Conservation (phyloP, 2,113 vertebrate species). For the Paedocypris sp. region DNA sequence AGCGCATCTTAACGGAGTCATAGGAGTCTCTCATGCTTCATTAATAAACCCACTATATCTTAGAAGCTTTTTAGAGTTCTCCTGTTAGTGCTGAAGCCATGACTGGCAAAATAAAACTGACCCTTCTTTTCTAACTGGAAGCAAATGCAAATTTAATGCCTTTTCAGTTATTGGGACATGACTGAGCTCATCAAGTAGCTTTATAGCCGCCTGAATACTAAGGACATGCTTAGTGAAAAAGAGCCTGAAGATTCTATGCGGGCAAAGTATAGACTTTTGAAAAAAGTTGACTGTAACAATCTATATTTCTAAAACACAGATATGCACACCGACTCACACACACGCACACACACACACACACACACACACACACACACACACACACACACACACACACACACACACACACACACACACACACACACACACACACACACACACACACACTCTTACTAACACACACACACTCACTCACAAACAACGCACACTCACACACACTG, state of each 20-base stretch:
- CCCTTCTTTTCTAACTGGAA: background rate
- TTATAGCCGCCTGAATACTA: background rate
- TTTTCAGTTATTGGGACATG: background rate
- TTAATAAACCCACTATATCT: constrained; percentile 4
- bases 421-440: no score
- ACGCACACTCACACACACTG: no score
- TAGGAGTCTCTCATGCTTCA: background rate
- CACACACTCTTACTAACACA: no score
- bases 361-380: no score
- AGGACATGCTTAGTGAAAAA: background rate
- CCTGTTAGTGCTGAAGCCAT: constrained; percentile 8
- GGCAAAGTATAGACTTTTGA: no score
- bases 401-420: no score
- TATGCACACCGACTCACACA: no score
- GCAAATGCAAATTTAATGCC: constrained; percentile 2
- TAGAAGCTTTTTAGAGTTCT: constrained; percentile 12
- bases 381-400: no score
- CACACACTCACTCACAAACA: no score
- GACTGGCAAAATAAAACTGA: constrained; percentile 4
- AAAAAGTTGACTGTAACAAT: no score
- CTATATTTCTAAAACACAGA: no score
- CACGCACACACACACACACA: no score
- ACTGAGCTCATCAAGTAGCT: background rate
- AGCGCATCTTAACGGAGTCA: constrained; percentile 11
- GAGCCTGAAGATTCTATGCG: background rate